Evolutionary conservation across 1,140 invertebrate species (phyloP).

Genomic region (Meloidogyne exigua): DNA sequence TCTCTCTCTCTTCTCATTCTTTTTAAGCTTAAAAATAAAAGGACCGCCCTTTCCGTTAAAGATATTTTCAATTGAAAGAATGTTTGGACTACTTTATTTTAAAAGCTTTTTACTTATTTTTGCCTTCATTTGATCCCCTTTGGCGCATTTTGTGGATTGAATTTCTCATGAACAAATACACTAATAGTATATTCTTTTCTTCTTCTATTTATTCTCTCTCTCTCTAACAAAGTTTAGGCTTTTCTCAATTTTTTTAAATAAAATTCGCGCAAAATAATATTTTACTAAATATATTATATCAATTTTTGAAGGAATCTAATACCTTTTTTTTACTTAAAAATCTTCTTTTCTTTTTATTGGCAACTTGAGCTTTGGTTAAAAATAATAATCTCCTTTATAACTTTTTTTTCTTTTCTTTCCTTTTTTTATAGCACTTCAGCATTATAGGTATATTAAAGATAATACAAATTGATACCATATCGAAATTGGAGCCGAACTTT

Average conservation of each 20-base stretch:
- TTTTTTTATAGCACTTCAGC: not conserved
- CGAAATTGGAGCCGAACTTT: constrained; percentile 1
- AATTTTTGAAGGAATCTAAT: constrained; percentile 4
- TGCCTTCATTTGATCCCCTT: not conserved
- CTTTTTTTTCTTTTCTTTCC: not conserved
- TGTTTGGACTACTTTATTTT: not conserved
- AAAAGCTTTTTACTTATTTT: not conserved
- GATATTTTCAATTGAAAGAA: no score
- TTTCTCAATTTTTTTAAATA: not conserved
- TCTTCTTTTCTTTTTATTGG: not conserved
- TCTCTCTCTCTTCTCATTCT: no score
- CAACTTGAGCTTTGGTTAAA: not conserved
- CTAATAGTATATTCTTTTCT: no score
- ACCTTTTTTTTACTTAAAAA: not conserved
- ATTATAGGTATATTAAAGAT: no score
- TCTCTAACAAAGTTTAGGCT: not conserved
- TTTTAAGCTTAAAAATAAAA: not conserved
- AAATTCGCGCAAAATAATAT: not conserved
- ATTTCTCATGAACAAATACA: not conserved
- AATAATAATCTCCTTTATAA: not conserved
- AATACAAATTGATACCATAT: not conserved
- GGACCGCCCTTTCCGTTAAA: not conserved
- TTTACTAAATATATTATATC: not conserved
- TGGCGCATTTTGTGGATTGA: constrained; percentile 1
- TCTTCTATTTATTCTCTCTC: no score